Percentiles rank a stretch among this genome's conserved stretches.
Conservation (phyloP, 2,113 vertebrate genomes). For the Danio rerio region DNA sequence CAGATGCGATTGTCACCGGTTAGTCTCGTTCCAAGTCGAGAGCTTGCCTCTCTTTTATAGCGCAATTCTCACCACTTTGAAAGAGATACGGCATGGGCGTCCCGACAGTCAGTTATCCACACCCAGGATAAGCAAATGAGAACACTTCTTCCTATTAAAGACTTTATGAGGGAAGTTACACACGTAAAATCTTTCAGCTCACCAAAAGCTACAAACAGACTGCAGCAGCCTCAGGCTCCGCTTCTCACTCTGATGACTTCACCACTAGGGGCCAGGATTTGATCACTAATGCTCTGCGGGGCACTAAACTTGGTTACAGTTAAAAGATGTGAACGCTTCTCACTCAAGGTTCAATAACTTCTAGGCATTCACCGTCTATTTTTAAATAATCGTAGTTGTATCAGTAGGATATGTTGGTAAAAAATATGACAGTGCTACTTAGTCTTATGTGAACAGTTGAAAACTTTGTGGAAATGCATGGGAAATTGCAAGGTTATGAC, state of each 20-base stretch:
- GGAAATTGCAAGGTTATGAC: not conserved
- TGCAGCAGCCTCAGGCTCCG: not conserved
- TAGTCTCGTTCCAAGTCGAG: constrained; percentile 32
- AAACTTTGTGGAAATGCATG: not conserved
- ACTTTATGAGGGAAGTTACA: constrained; percentile 55
- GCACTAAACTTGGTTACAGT: constrained; percentile 26
- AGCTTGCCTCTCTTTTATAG: constrained; percentile 13
- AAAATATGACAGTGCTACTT: not conserved
- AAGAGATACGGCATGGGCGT: constrained; percentile 27
- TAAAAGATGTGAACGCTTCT: not conserved
- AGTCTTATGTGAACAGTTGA: not conserved
- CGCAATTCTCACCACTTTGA: constrained; percentile 26
- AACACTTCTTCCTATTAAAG: constrained; percentile 51
- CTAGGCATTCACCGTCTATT: not conserved
- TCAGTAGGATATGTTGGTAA: not conserved
- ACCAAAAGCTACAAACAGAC: constrained; percentile 27
- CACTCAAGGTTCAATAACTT: constrained; percentile 11
- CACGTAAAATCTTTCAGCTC: constrained; percentile 51
- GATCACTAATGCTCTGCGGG: constrained; percentile 68
- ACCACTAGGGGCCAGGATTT: constrained; percentile 81
- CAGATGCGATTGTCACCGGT: constrained; percentile 29
- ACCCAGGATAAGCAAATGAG: constrained; percentile 48
- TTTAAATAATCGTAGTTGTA: constrained; percentile 18
- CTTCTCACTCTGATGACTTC: constrained; percentile 39
- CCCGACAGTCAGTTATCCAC: constrained; percentile 48